Base-by-base conservation (phyloP, 1,140 invertebrate genomes). In the Thaumatotibia leucotreta region DNA sequence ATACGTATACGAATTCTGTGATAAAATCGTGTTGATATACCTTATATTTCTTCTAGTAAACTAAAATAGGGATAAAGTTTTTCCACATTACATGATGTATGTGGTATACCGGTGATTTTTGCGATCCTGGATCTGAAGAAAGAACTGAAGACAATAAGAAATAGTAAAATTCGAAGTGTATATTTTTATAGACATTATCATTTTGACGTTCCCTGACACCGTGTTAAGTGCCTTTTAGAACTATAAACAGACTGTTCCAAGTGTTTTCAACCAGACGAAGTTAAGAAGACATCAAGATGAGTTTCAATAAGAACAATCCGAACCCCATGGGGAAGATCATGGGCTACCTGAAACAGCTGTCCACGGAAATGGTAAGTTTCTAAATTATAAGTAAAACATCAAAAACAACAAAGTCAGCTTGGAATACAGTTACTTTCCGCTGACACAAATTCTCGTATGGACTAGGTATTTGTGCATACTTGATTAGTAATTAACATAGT, bases 231-330 rank as follows among this genome's bases (percentile, higher is more conserved):
- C 66, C 35, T 52, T 74, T 65, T 68, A 52, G 67, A 63, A 61
- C 27, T 50, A 45, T 67, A 68, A n/a, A 45, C 27, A 65, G 35
- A 68, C 61, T 71, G 24, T 63, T 22, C 39, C 10, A 61, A 68
- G 65, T 65, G 65, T 17, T 45, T 45, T 45, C 14, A 45, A 45
- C 39, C 14, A 20, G 17, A 45, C 17, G 39, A 45, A 45, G 35
- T 14, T 4, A 39, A 14, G 22, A 76, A 76, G 76, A 72, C 68
- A 65, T 74, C 84, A 88, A 88, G 77, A 92, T 92, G 91, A 92
- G 91, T 72, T 92, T 91, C 77, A 91, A 92, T 73, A 91, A 88
- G 76, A 91, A 89, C 61, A 91, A 88, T 77, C 84, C 88, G 69
- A 90, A 89, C 70, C 74, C 88, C 10, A 78, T 91, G 87, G 88